Conservation (phyloP, 1,140 invertebrate species). For the Heterodera carotae region DNA sequence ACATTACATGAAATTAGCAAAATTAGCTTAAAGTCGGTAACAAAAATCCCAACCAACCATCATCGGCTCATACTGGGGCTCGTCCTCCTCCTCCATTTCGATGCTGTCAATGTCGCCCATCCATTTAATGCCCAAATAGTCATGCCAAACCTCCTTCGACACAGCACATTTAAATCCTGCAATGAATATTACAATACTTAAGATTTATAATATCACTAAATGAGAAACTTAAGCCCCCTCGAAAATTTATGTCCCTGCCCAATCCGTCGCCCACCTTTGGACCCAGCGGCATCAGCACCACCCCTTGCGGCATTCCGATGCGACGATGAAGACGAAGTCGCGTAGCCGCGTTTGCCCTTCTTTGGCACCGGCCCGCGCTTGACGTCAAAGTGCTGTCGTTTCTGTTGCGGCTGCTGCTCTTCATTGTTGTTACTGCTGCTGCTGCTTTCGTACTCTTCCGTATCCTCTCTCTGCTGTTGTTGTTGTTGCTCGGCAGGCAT, state of each 20-base stretch:
- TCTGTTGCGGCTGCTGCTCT: neutral
- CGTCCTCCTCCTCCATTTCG: slow-evolving; percentile 4
- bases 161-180: neutral
- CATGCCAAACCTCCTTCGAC: neutral
- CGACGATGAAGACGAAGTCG: too few relatives aligned
- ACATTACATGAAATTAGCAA: neutral
- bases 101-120: neutral
- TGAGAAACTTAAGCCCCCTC: too few relatives aligned
- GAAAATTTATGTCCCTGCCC: too few relatives aligned
- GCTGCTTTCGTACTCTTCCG: neutral
- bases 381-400: neutral
- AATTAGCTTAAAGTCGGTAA: neutral
- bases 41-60: neutral
- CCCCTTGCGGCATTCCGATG: neutral
- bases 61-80: slow-evolving; percentile 17
- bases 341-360: neutral
- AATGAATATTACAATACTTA: too few relatives aligned
- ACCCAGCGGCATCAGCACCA: too few relatives aligned
- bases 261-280: neutral
- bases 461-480: neutral
- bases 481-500: too few relatives aligned
- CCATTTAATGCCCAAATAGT: neutral
- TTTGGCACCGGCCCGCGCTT: neutral
- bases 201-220: too few relatives aligned
- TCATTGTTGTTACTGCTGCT: neutral